Evolutionary conservation across 2,113 vertebrate species (phyloP).

Genomic region (Elachura formosa): DNA sequence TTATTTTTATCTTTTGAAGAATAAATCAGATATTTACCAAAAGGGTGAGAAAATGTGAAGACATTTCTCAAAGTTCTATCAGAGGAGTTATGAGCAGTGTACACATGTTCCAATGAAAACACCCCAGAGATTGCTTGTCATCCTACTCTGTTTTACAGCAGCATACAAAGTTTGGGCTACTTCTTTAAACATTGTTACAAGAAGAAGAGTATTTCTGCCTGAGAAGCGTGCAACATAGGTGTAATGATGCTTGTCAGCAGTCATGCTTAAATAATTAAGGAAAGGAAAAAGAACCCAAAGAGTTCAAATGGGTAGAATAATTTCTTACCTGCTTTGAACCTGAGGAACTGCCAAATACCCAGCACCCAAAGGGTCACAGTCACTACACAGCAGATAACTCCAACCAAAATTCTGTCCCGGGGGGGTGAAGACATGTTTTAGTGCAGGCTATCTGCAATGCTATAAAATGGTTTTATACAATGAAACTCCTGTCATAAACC

Average conservation of each 20-base stretch:
- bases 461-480: background rate
- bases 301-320: background rate
- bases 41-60: background rate
- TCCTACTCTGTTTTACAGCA: background rate
- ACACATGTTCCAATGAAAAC: background rate
- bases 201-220: background rate
- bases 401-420: background rate
- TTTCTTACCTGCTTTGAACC: slow-evolving; percentile 44
- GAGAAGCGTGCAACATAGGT: rapidly evolving
- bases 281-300: background rate
- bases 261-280: background rate
- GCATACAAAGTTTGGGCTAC: background rate
- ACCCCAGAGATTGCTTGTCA: background rate
- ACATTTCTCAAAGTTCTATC: background rate
- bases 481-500: background rate
- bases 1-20: background rate
- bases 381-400: background rate
- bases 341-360: slow-evolving; percentile 29
- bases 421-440: background rate
- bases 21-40: background rate
- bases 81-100: background rate
- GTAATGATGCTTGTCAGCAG: background rate
- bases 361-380: background rate
- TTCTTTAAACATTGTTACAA: background rate
- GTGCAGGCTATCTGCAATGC: background rate